Evolutionary conservation across 1,140 invertebrate genomes (phyloP), one percentile per base, ranked within the genome.

Genomic region (Drosophila oshimai): DNA sequence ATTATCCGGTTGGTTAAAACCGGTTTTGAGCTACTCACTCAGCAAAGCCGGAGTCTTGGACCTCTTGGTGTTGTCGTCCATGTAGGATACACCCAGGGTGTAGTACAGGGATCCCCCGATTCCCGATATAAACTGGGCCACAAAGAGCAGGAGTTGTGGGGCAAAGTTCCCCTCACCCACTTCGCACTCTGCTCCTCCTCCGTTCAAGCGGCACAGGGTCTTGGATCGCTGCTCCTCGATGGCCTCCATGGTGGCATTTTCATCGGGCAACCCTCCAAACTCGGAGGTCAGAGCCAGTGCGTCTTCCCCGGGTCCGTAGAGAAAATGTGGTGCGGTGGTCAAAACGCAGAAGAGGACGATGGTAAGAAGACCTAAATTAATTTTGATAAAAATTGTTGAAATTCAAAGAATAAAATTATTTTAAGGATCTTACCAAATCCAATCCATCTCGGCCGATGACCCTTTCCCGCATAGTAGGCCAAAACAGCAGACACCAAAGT

Each of bases 261-360:
- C 86, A 61, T 90, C 86, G 17, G 84, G 76, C 28, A 78, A 80
- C 0, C 90, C 88, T 0, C 93, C 93, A 62, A 94, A 94, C 74
- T 95, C 95, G 29, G 92, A 89, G 0, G 95, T 95, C 29, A 95
- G 84, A 18, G 92, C 83, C 9, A 95, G 79, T 0, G 95, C 94
- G 72, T 95, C 94, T 13, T 94, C 91, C 1, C 95, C 95, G 12
- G 94, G 93, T 0, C 95, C 95, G 68, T 95, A 96, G 3, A 96
- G 89, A 47, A 95, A 93, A 70, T 96, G 95, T 2, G 95, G 95
- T 0, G 95, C 70, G 37, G 94, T 94, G 46, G 94, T 94, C 47
- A 96, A 73, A 51, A 95, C 92, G 81, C 95, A 95, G 72, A 94
- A 95, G 0, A 94, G 37, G 0, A 94, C 94, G 5, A 95, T 95